These are phyloP conservation scores for Malurus melanocephalus DNA, from an alignment of 2,113 vertebrate genomes.

Conservation along the genomic window DNA sequence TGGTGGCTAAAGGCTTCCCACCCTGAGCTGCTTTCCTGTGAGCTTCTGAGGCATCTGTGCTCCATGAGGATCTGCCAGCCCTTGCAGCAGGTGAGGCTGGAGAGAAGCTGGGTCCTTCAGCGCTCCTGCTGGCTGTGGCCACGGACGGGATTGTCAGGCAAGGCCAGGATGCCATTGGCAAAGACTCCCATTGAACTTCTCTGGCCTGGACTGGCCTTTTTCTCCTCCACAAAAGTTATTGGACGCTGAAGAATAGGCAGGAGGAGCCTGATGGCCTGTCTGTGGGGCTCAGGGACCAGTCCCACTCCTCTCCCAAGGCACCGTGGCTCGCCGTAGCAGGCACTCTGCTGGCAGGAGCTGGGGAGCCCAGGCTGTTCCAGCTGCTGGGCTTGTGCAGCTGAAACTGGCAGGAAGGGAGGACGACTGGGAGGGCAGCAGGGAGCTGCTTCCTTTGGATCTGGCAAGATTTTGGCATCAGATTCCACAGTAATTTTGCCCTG, in stretches of 20 bases:
- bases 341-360: background rate
- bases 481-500: background rate
- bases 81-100: background rate
- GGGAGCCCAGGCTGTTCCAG: background rate
- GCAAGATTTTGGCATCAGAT: background rate
- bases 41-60: background rate
- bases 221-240: accelerated
- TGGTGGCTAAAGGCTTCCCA: background rate
- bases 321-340: accelerated
- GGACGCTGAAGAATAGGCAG: background rate
- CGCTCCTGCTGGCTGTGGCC: background rate
- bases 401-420: background rate
- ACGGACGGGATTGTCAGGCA: background rate
- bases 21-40: background rate
- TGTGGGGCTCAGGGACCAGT: background rate
- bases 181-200: background rate
- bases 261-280: background rate
- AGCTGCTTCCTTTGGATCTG: background rate
- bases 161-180: background rate
- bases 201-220: background rate
- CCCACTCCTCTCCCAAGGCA: background rate
- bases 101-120: background rate
- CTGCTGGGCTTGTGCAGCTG: background rate
- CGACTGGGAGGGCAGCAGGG: background rate
- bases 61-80: background rate